Conservation (phyloP, 2,113 vertebrate genomes). For the Piaya cayana region DNA sequence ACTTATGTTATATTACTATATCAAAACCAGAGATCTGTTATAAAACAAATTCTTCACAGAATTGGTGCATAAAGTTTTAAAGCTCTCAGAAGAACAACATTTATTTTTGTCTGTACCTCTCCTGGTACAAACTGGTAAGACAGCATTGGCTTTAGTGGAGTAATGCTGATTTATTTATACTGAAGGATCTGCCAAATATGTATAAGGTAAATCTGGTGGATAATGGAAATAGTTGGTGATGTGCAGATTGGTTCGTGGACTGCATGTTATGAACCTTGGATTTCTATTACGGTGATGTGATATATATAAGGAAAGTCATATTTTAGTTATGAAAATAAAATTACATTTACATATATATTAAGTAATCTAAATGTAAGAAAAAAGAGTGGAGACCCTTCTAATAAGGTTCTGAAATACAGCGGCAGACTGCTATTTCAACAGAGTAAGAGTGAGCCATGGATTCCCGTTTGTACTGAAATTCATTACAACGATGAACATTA, state of each 20-base stretch:
- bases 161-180: conserved; percentile 18
- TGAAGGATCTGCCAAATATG: not conserved
- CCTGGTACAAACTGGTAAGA: not conserved
- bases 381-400: conserved; percentile 49
- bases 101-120: not conserved
- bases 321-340: conserved; percentile 50
- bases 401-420: conserved; percentile 50
- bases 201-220: not conserved
- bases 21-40: not conserved
- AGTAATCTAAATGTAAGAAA: conserved; percentile 45
- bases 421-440: conserved; percentile 30
- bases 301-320: conserved; percentile 20
- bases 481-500: conserved; percentile 33
- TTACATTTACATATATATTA: conserved; percentile 65
- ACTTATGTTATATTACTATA: not conserved
- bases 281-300: conserved; percentile 34
- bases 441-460: conserved; percentile 3
- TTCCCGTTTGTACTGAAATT: conserved; percentile 16
- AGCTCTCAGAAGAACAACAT: not conserved
- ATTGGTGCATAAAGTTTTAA: not conserved
- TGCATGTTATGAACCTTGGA: conserved; percentile 8
- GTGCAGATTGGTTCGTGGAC: conserved; percentile 41
- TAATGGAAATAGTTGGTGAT: not conserved
- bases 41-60: not conserved
- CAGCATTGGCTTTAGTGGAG: not conserved